Percentiles rank a stretch among this genome's conserved stretches.
Conservation (phyloP, 2,797 vertebrate genomes). For the Enteromius afrohamiltoni region DNA sequence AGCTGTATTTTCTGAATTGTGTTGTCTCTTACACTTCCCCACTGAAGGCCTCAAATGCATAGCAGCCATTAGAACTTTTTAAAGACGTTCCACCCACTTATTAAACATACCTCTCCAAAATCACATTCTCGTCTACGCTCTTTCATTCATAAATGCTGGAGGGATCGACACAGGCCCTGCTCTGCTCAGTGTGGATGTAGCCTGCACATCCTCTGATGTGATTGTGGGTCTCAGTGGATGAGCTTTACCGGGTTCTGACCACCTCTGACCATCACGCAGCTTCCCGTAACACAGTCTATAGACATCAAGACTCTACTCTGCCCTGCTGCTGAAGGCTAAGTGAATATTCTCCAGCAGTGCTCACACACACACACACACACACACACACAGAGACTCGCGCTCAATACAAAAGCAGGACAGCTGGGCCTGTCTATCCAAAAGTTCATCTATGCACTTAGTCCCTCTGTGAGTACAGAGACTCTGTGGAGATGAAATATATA, state of each 20-base stretch:
- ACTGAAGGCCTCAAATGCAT: neutral
- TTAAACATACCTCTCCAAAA: neutral
- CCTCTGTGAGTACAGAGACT: slow-evolving; percentile 21
- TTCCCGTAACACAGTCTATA: slow-evolving; percentile 47
- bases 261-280: slow-evolving; percentile 43
- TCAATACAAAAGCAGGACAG: slow-evolving; percentile 17
- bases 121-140: slow-evolving; percentile 1
- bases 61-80: neutral
- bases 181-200: slow-evolving; percentile 46
- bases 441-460: slow-evolving; percentile 24
- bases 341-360: slow-evolving; percentile 14
- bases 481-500: slow-evolving; percentile 24
- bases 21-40: neutral
- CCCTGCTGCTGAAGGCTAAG: slow-evolving; percentile 32
- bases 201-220: slow-evolving; percentile 45
- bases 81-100: neutral
- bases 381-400: slow-evolving; percentile 6
- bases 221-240: slow-evolving; percentile 50
- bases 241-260: slow-evolving; percentile 38
- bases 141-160: slow-evolving; percentile 26
- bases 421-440: slow-evolving; percentile 34
- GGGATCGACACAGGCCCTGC: slow-evolving; percentile 32
- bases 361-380: slow-evolving; percentile 37
- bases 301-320: slow-evolving; percentile 33
- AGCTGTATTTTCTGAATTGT: slow-evolving; percentile 30